phyloP scores from a whole-genome alignment of 2,113 vertebrate species.

The Perca schrenkii region DNA sequence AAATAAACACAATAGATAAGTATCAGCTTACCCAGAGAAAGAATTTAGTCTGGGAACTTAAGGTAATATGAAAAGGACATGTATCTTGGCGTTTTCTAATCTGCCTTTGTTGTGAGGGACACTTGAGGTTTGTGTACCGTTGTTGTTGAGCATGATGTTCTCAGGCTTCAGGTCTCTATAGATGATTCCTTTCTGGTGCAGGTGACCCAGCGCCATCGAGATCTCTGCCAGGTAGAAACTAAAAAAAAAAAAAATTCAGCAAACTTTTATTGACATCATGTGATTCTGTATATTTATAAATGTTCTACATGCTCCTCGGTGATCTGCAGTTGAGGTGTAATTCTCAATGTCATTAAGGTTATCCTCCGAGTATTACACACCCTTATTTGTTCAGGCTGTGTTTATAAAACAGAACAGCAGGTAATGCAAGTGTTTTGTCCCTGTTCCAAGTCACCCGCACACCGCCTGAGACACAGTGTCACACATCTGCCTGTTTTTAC shows the following conservation, averaged over 20 bases:
- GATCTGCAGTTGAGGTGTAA: not conserved
- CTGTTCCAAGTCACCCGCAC: conserved; percentile 3
- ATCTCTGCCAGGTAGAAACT: conserved; percentile 99
- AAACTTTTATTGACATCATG: not conserved
- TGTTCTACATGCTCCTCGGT: not conserved
- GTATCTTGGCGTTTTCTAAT: not conserved
- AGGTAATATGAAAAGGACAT: not conserved
- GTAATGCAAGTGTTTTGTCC: conserved; percentile 1
- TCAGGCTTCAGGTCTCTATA: conserved; percentile 98
- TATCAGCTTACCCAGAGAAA: not conserved
- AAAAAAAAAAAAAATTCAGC: not conserved
- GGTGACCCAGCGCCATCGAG: conserved; percentile 97
- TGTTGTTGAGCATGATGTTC: conserved; percentile 99
- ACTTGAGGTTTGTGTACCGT: conserved; percentile 81
- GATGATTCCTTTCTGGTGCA: conserved; percentile 99
- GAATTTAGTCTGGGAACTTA: not conserved
- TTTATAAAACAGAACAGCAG: conserved; percentile 54
- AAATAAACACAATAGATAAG: not conserved
- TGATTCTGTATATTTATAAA: not conserved
- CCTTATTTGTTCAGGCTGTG: conserved; percentile 42
- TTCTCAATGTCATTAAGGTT: conserved; percentile 13
- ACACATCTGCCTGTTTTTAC: not conserved
- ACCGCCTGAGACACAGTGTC: not conserved
- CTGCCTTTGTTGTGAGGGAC: not conserved
- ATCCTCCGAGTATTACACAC: conserved; percentile 25